Conservation (phyloP, 1,140 invertebrate species). For the Laupala kohalensis region DNA sequence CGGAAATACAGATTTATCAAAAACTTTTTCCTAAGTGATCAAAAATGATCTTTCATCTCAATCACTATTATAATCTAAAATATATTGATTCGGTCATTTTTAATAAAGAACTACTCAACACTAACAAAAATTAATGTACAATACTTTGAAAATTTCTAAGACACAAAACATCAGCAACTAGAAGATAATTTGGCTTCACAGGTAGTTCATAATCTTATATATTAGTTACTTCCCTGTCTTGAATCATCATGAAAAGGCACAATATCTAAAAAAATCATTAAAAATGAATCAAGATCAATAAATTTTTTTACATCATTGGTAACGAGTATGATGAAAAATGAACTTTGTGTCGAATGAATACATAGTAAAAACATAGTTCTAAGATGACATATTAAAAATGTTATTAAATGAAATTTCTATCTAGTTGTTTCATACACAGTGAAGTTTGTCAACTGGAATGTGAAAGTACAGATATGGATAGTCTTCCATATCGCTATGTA, state of each 20-base stretch:
- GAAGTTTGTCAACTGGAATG: neutral
- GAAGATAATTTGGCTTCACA: conserved; percentile 11
- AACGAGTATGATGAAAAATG: neutral
- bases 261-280: conserved; percentile 11
- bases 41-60: neutral
- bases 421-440: neutral
- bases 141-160: conserved; percentile 5
- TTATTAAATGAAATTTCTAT: neutral
- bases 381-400: neutral
- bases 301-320: neutral
- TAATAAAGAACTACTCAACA: conserved; percentile 5
- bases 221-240: conserved; percentile 8
- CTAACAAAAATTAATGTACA: conserved; percentile 4
- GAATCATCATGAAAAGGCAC: conserved; percentile 13
- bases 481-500: neutral
- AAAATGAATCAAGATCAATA: conserved; percentile 1
- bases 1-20: conserved; percentile 7
- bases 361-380: neutral
- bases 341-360: neutral
- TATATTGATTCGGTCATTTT: neutral
- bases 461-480: neutral
- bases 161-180: conserved; percentile 11
- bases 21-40: neutral
- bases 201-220: conserved; percentile 8
- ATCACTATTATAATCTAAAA: neutral